A percentile compares a stretch with the other conserved stretches of the same genome.
These are phyloP conservation scores for Paedocypris micromegethes DNA, from an alignment of 2,797 vertebrate species.

Conservation along the genomic window DNA sequence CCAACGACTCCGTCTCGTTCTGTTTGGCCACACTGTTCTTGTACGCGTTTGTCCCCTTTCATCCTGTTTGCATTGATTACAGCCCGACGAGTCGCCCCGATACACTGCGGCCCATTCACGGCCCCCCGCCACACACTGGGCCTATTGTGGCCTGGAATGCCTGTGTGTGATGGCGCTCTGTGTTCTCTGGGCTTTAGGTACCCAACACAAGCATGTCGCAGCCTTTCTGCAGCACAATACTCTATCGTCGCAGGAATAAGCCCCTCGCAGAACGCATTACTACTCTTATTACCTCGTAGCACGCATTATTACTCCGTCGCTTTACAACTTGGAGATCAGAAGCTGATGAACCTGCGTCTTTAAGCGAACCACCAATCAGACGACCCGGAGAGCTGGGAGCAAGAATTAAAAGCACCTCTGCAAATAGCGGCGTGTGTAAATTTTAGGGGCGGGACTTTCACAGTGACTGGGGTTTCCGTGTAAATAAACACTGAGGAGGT, in stretches of 20 bases:
- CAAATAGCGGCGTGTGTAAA: slow-evolving; percentile 73
- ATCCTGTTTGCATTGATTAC: slow-evolving; percentile 79
- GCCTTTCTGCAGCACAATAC: slow-evolving; percentile 53
- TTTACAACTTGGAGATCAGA: slow-evolving; percentile 62
- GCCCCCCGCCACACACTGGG: slow-evolving; percentile 69
- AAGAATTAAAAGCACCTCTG: slow-evolving; percentile 75
- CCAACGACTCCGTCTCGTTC: slow-evolving; percentile 55
- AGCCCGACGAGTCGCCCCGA: slow-evolving; percentile 70
- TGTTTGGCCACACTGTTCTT: slow-evolving; percentile 62
- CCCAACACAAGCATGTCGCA: slow-evolving; percentile 55
- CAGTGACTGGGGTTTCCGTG: slow-evolving; percentile 70
- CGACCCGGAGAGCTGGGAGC: slow-evolving; percentile 42
- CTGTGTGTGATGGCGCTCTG: slow-evolving; percentile 31
- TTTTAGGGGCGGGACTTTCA: slow-evolving; percentile 68
- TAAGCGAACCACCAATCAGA: slow-evolving; percentile 47
- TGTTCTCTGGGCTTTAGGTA: slow-evolving; percentile 52
- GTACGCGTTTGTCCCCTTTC: slow-evolving; percentile 75
- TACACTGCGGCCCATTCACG: slow-evolving; percentile 70
- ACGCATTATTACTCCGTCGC: slow-evolving; percentile 37
- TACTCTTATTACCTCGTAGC: slow-evolving; percentile 51
- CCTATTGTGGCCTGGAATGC: slow-evolving; percentile 73
- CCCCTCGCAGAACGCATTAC: slow-evolving; percentile 47
- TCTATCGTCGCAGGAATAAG: slow-evolving; percentile 56
- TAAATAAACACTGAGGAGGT: slow-evolving; percentile 77
- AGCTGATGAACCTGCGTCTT: slow-evolving; percentile 52